These are phyloP conservation scores for Sphaeramia orbicularis DNA, from an alignment of 2,797 vertebrate species.

Conservation along the genomic window DNA sequence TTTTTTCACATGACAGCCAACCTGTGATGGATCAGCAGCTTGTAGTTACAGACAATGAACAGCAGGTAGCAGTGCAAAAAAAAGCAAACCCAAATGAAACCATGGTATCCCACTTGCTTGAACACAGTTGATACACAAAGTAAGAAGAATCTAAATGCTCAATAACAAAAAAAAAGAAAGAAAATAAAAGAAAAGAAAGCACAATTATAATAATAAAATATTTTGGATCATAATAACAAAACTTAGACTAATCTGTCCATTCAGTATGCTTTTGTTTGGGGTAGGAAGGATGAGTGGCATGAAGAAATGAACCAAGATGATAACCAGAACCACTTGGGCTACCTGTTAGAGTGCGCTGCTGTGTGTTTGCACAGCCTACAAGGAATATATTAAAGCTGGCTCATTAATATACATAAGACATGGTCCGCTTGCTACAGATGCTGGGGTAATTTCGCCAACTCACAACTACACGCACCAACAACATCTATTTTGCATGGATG, in stretches of 20 bases:
- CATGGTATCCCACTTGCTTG: slow-evolving; percentile 40
- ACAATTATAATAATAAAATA: slow-evolving; percentile 19
- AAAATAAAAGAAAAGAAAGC: too few species aligned
- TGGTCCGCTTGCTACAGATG: slow-evolving; percentile 81
- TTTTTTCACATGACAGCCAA: slow-evolving; percentile 40
- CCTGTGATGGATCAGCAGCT: slow-evolving; percentile 52
- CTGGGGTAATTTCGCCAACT: slow-evolving; percentile 77
- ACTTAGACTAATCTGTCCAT: slow-evolving; percentile 6
- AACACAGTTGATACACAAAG: slow-evolving; percentile 50
- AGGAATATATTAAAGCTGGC: slow-evolving; percentile 78
- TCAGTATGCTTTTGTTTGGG: slow-evolving; percentile 1
- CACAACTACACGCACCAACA: slow-evolving; percentile 77
- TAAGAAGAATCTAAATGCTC: slow-evolving; percentile 48
- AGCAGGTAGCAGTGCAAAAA: slow-evolving; percentile 78
- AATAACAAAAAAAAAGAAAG: too few species aligned
- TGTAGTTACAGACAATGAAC: slow-evolving; percentile 76
- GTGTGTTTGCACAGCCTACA: slow-evolving; percentile 69
- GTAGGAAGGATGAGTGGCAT: slow-evolving; percentile 29
- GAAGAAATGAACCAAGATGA: slow-evolving; percentile 46
- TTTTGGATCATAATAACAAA: slow-evolving; percentile 17
- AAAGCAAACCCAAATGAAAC: slow-evolving; percentile 35
- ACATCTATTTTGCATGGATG: slow-evolving; percentile 79
- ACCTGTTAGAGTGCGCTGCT: slow-evolving; percentile 74
- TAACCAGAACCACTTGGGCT: slow-evolving; percentile 50
- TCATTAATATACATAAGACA: slow-evolving; percentile 85